Conservation (phyloP, 2,888 invertebrate species). For the Kuschelorhynchus macadamiae region DNA sequence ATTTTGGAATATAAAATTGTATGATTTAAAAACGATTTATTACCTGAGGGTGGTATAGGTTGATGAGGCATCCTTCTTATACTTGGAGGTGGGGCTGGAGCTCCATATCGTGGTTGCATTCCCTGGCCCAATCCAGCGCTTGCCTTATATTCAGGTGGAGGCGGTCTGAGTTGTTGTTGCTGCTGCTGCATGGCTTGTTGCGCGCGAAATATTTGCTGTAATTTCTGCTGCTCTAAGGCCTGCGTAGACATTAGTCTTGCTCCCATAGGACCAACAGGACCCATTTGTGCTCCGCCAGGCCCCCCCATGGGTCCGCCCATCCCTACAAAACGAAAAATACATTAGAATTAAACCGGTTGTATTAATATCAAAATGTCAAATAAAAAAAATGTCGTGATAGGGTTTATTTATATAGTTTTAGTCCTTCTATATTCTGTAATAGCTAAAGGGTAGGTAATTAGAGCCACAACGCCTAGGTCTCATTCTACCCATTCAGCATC, state of each 20-base stretch:
- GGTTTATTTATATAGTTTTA: no score
- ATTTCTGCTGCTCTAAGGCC: constrained; percentile 66
- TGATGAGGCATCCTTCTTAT: constrained; percentile 80
- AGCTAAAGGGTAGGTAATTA: no score
- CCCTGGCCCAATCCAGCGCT: constrained; percentile 71
- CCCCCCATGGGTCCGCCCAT: constrained; percentile 56
- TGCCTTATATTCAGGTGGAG: constrained; percentile 89
- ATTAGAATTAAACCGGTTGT: background rate
- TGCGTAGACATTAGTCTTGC: constrained; percentile 59
- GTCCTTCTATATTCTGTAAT: no score
- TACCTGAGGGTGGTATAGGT: constrained; percentile 80
- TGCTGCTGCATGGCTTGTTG: constrained; percentile 74
- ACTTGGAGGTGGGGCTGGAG: constrained; percentile 68
- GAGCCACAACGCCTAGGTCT: no score
- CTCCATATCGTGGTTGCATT: constrained; percentile 66
- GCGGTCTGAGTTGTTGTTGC: constrained; percentile 74
- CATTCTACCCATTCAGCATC: no score
- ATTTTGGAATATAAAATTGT: no score
- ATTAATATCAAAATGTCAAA: background rate
- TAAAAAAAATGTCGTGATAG: no score
- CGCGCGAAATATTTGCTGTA: constrained; percentile 72
- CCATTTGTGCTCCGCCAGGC: constrained; percentile 42
- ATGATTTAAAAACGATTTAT: no score
- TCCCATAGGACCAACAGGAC: constrained; percentile 50
- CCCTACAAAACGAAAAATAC: constrained; percentile 44